Evolutionary conservation across 2,797 vertebrate species (phyloP).

Genomic region (Neosilurus hyrtlii): DNA sequence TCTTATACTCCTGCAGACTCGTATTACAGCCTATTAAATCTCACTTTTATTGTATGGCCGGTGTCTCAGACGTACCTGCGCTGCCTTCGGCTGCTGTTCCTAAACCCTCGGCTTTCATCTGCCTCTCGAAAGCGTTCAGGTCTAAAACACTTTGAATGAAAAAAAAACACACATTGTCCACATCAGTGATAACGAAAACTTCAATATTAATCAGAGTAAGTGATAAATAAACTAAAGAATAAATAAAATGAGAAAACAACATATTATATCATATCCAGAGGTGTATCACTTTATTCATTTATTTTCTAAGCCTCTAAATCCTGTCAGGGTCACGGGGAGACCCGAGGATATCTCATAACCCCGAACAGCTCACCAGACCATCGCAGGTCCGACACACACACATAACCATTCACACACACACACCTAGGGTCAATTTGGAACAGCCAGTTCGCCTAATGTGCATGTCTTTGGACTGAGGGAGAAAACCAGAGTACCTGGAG

Average conservation of each 20-base stretch:
- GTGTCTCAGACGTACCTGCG: conserved; percentile 80
- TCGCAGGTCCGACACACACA: too few species aligned
- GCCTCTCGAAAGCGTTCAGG: conserved; percentile 93
- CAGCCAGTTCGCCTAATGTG: too few species aligned
- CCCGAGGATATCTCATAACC: too few species aligned
- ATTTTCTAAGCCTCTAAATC: too few species aligned
- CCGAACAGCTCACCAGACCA: too few species aligned
- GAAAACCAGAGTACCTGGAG: too few species aligned
- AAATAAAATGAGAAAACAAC: not conserved
- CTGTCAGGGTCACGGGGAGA: too few species aligned
- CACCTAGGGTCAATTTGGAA: too few species aligned
- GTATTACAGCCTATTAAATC: not conserved
- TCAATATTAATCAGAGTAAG: not conserved
- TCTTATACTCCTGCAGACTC: not conserved
- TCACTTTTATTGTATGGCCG: not conserved
- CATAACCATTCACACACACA: too few species aligned
- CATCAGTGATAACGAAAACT: not conserved
- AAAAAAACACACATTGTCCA: not conserved
- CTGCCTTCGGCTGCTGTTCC: conserved; percentile 89
- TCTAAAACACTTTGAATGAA: conserved; percentile 82
- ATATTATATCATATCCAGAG: not conserved
- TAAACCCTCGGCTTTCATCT: conserved; percentile 97
- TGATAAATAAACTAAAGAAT: not conserved
- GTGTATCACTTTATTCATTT: not conserved
- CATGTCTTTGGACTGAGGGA: too few species aligned